These are phyloP conservation scores for Nebria salina DNA, from an alignment of 2,888 invertebrate genomes.

Conservation along the genomic window DNA sequence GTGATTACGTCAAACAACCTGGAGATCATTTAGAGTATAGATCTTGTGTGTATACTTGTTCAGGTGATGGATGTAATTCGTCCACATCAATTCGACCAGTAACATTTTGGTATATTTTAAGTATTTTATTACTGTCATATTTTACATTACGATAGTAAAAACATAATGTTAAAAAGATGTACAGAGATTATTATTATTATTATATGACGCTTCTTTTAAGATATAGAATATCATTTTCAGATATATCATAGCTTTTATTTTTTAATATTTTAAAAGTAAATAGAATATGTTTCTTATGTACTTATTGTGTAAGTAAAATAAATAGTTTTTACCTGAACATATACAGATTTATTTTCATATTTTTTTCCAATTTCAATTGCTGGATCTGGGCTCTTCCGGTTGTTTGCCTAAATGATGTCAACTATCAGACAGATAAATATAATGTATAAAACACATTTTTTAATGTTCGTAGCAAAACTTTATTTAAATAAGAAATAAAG, in stretches of 20 bases:
- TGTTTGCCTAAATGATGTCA: too few species aligned
- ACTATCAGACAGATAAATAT: too few species aligned
- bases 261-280: neutral
- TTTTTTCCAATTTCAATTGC: too few species aligned
- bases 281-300: neutral
- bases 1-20: constrained; percentile 85
- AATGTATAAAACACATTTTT: neutral
- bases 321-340: neutral
- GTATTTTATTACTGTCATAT: constrained; percentile 10
- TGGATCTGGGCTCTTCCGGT: too few species aligned
- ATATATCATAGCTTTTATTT: neutral
- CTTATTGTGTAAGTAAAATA: neutral
- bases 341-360: too few species aligned
- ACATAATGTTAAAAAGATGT: neutral
- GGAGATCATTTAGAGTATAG: constrained; percentile 87
- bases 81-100: constrained; percentile 46
- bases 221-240: neutral
- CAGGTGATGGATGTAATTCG: constrained; percentile 84
- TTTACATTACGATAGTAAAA: neutral
- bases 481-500: constrained; percentile 37
- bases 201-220: neutral
- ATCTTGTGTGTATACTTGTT: constrained; percentile 88
- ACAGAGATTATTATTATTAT: neutral
- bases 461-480: constrained; percentile 40
- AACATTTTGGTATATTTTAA: constrained; percentile 18